phyloP scores from a whole-genome alignment of 2,888 invertebrate genomes.

The Cataglyphis altisquamis region DNA sequence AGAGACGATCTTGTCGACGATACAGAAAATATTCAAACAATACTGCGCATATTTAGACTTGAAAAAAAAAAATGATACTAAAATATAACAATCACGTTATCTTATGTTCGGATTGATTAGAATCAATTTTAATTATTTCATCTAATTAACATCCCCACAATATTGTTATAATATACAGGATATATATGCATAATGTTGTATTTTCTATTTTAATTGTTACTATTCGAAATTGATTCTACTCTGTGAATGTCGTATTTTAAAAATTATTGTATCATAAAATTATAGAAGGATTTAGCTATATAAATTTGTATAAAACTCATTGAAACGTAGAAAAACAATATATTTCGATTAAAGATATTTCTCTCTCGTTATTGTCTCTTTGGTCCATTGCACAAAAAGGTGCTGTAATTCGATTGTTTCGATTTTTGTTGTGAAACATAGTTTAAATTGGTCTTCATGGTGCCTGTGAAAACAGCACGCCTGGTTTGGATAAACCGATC shows the following conservation, averaged over 20 bases:
- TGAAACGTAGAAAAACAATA: background rate
- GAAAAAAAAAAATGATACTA: background rate
- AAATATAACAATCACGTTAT: background rate
- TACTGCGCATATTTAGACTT: background rate
- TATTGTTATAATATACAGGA: background rate
- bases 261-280: background rate
- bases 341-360: background rate
- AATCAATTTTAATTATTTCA: background rate
- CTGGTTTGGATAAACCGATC: conserved; percentile 41
- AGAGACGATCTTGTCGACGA: conserved; percentile 18
- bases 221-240: too few species aligned
- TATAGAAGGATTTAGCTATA: too few species aligned
- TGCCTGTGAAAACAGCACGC: background rate
- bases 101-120: background rate
- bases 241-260: background rate
- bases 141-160: background rate
- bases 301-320: background rate
- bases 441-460: background rate
- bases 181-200: too few species aligned
- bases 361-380: background rate
- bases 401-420: background rate
- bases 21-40: background rate
- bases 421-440: background rate
- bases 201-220: too few species aligned
- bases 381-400: background rate